A percentile compares a stretch with the other conserved stretches of the same genome.
phyloP scores from a whole-genome alignment of 2,113 vertebrate species.

The Campylomormyrus tamandua region DNA sequence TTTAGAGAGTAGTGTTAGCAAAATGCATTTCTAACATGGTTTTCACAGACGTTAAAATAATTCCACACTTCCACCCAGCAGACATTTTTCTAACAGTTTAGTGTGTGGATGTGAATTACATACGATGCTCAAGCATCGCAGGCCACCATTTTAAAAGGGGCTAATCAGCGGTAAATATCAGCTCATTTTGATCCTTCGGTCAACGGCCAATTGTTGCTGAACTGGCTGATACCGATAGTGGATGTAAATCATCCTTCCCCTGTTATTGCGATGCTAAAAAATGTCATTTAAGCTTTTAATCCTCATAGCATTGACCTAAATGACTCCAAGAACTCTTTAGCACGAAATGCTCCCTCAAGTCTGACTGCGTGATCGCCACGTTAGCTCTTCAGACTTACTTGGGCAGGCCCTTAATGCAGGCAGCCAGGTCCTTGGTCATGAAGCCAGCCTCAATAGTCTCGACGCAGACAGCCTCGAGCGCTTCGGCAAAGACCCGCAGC shows the following conservation, averaged over 20 bases:
- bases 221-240: neutral
- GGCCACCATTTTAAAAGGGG: neutral
- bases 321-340: neutral
- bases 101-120: no score
- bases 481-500: conserved; percentile 70
- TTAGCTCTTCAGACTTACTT: conserved; percentile 66
- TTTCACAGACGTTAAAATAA: neutral
- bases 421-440: conserved; percentile 97
- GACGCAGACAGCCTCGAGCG: conserved; percentile 85
- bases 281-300: neutral
- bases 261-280: neutral
- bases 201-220: neutral
- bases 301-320: neutral
- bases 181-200: neutral
- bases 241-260: neutral
- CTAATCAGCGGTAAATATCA: neutral
- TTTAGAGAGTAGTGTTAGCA: neutral
- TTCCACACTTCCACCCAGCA: no score
- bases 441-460: conserved; percentile 94
- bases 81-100: no score
- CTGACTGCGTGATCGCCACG: neutral
- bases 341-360: neutral
- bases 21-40: neutral
- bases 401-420: conserved; percentile 88
- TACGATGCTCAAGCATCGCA: neutral